Conservation (phyloP, 2,888 invertebrate species). For the Nomada lathburiana region DNA sequence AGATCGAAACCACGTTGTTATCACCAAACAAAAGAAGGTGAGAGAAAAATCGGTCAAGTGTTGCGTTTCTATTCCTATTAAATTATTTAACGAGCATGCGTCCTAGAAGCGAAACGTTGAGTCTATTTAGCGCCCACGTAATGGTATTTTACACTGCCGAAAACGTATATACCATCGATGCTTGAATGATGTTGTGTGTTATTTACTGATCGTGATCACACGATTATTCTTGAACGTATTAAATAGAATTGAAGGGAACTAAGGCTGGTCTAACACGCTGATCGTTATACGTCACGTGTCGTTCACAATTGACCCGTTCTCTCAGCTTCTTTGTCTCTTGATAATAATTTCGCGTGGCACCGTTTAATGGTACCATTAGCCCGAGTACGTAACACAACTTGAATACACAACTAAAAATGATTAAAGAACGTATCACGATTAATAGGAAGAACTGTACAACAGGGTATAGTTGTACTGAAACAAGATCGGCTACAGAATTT, state of each 20-base stretch:
- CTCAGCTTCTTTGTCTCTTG: constrained; percentile 11
- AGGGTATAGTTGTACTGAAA: constrained; percentile 19
- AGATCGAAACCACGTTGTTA: not conserved
- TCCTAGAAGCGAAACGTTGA: not conserved
- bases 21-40: not conserved
- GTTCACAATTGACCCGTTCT: constrained; percentile 46
- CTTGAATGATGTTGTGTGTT: not conserved
- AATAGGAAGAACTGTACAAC: not conserved
- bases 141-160: not conserved
- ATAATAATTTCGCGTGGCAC: constrained; percentile 41
- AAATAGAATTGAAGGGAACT: constrained; percentile 16
- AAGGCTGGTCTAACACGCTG: not conserved
- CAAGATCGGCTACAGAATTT: not conserved
- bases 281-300: constrained; percentile 39
- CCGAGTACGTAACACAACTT: not conserved
- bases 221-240: constrained; percentile 17
- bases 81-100: not conserved
- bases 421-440: constrained; percentile 5
- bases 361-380: constrained; percentile 30
- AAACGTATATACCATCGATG: not conserved
- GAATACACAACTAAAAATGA: constrained; percentile 18
- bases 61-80: not conserved
- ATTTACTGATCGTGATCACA: not conserved
- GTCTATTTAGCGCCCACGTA: not conserved
- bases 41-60: not conserved